Conservation (phyloP, 1,140 invertebrate genomes). For the Lepidurus arcticus region DNA sequence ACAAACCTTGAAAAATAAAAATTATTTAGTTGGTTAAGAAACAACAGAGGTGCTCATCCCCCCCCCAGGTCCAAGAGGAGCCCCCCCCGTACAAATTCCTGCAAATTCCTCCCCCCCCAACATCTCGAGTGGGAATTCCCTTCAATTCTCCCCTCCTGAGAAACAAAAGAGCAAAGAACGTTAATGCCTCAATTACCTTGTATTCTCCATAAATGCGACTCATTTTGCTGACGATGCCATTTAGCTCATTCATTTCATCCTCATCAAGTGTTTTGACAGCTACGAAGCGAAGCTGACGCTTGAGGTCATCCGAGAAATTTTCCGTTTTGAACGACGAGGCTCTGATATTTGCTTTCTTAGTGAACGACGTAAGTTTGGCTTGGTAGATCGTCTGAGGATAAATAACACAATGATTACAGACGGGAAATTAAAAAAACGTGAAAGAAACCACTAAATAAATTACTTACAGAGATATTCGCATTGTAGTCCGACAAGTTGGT, state of each 20-base stretch:
- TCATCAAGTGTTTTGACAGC: constrained; percentile 37
- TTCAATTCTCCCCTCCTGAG: too few relatives aligned
- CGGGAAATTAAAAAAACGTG: background rate
- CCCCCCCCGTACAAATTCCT: too few relatives aligned
- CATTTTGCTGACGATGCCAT: constrained; percentile 38
- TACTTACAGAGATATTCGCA: constrained; percentile 38
- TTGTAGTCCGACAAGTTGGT: constrained; percentile 41
- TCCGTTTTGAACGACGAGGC: constrained; percentile 38
- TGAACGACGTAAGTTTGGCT: constrained; percentile 34
- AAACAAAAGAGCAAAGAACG: background rate
- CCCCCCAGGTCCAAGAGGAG: too few relatives aligned
- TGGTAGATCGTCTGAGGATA: constrained; percentile 31
- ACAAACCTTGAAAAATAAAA: constrained; percentile 25
- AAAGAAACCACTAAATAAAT: background rate
- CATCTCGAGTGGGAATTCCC: too few relatives aligned
- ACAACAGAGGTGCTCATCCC: background rate
- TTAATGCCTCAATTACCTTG: constrained; percentile 28
- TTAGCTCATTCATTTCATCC: constrained; percentile 39
- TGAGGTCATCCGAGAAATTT: constrained; percentile 38
- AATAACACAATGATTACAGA: background rate
- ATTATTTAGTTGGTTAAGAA: background rate
- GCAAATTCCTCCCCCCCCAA: too few relatives aligned
- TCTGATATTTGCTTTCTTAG: constrained; percentile 35
- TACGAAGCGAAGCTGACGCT: constrained; percentile 37
- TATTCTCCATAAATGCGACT: constrained; percentile 38